A percentile compares a stretch with the other conserved stretches of the same genome.
These are phyloP conservation scores for Phlogophora meticulosa DNA, from an alignment of 2,888 invertebrate genomes.

Conservation along the genomic window DNA sequence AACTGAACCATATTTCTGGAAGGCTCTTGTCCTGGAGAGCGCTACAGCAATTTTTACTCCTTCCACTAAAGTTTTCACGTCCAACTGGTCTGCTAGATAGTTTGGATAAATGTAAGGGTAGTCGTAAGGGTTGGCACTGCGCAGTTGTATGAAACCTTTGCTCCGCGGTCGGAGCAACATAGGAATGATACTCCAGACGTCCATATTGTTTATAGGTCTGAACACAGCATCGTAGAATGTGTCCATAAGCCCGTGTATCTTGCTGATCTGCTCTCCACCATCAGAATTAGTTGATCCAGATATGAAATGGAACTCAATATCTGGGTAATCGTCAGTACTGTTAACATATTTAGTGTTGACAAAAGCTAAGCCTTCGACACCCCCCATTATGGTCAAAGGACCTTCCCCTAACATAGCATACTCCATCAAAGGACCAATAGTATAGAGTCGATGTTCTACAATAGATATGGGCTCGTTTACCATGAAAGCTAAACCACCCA, in stretches of 20 bases:
- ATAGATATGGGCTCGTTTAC: constrained; percentile 95
- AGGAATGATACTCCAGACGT: constrained; percentile 96
- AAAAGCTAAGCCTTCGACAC: constrained; percentile 97
- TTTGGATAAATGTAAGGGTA: constrained; percentile 98
- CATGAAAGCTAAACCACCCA: constrained; percentile 96
- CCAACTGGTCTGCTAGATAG: constrained; percentile 95
- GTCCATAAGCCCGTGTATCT: constrained; percentile 94
- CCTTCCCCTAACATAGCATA: constrained; percentile 96
- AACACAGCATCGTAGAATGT: constrained; percentile 94
- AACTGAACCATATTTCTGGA: constrained; percentile 93
- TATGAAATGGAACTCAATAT: constrained; percentile 97
- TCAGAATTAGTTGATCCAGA: constrained; percentile 97
- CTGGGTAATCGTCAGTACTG: constrained; percentile 95
- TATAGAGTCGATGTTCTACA: constrained; percentile 95
- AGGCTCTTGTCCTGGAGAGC: constrained; percentile 95
- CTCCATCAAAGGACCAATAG: constrained; percentile 94
- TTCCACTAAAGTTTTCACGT: constrained; percentile 95
- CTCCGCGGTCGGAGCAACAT: constrained; percentile 96
- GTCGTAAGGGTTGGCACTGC: constrained; percentile 96
- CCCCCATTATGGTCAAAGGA: constrained; percentile 96
- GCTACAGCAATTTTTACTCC: constrained; percentile 96
- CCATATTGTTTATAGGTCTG: constrained; percentile 94
- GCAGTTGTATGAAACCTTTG: constrained; percentile 95
- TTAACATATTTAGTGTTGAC: constrained; percentile 97
- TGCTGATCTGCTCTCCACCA: constrained; percentile 95